Evolutionary conservation across 35 echinoderm and acorn worm species (phyloP).

Genomic region (Nesometra sesokonis): DNA sequence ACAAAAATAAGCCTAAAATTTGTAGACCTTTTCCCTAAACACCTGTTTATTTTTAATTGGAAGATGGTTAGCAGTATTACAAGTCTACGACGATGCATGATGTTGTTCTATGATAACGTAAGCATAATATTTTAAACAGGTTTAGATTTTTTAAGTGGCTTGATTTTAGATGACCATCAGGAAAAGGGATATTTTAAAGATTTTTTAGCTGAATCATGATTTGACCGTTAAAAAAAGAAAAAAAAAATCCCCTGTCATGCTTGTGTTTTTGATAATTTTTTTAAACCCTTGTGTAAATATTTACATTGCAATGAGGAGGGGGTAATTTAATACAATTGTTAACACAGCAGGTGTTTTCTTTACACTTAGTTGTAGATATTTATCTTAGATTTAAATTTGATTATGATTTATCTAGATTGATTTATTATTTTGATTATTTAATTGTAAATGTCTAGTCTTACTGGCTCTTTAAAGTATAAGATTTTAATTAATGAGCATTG

Average conservation of each 20-base stretch:
- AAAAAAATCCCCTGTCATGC: background rate
- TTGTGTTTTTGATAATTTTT: background rate
- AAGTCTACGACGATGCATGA: background rate
- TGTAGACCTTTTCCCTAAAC: background rate
- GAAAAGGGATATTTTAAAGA: background rate
- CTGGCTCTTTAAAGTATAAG: no score
- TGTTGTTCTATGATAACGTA: background rate
- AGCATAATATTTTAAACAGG: background rate
- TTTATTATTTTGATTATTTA: no score
- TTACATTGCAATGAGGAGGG: no score
- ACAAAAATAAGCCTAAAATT: background rate
- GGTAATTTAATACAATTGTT: no score
- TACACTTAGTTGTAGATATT: no score
- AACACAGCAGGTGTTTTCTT: no score
- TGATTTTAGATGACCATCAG: background rate
- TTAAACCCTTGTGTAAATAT: background rate
- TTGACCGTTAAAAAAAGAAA: background rate
- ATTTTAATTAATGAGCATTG: no score
- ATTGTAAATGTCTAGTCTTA: no score
- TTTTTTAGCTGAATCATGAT: background rate
- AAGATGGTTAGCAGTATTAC: background rate
- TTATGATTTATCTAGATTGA: no score
- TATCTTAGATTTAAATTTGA: no score
- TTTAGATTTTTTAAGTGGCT: background rate
- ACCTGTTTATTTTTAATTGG: background rate